Evolutionary conservation across 2,113 vertebrate genomes (phyloP), one percentile per base, ranked within the genome.

Genomic region (Gymnobelideus leadbeateri): DNA sequence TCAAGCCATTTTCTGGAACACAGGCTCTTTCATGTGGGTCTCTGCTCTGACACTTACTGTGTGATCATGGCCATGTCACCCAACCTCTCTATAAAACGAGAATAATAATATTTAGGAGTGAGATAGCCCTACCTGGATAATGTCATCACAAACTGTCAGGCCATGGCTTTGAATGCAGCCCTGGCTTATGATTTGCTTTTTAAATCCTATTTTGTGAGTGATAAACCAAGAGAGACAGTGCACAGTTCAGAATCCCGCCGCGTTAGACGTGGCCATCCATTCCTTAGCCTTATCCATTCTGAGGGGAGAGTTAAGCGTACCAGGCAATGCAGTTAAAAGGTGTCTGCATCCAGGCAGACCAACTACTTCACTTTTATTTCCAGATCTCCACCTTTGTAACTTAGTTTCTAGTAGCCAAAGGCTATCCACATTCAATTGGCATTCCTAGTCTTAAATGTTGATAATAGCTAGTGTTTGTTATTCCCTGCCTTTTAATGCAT

Each of bases 141-240:
- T 84, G 68, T 84, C n/a, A 84, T 84, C 68, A 43, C 68, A 84
- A n/a, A 84, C 68, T 84, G 68, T 84, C 68, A 84, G 68, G 68
- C n/a, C 68, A 43, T 84, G 68, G n/a, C 19, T 43, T 84, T 84
- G 68, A 23, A 43, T 43, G 68, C 16, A 23, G 68, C 37, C 7
- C n/a, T 84, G 37, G 68, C n/a, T 84, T 84, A 84, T 84, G 68
- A 84, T 84, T 84, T 84, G n/a, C 16, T 84, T 84, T 84, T 43
- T 84, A 84, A 84, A 84, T 84, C 19, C 68, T 84, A 43, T 23
- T 84, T 84, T 43, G 37, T 84, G 43, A 84, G 68, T 84, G 68
- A 43, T 84, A 84, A 77, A 43, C 68, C 68, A 84, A 43, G 68
- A 84, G 37, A 43, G 68, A 84, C 16, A 43, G 68, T 43, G n/a